These are phyloP conservation scores for Crenichthys baileyi DNA, from an alignment of 2,797 vertebrate genomes.

Conservation along the genomic window DNA sequence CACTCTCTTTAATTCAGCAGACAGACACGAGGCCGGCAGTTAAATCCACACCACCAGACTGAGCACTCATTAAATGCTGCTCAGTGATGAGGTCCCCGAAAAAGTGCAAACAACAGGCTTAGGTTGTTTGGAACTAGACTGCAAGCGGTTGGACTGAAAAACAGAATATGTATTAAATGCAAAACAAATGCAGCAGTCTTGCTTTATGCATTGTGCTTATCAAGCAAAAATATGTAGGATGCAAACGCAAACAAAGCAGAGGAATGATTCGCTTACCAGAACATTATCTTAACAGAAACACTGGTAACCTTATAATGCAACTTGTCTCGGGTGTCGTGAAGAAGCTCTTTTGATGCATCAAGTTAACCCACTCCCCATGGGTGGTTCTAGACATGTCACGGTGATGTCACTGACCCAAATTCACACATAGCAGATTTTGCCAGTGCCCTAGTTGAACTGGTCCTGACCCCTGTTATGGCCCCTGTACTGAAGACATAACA, in stretches of 20 bases:
- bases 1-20: slow-evolving; percentile 40
- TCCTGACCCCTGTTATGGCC: no score
- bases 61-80: slow-evolving; percentile 55
- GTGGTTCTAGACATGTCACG: no score
- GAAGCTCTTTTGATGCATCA: no score
- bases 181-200: not conserved
- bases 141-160: not conserved
- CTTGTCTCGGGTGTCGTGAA: not conserved
- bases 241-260: not conserved
- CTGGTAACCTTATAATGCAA: not conserved
- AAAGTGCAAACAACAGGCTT: slow-evolving; percentile 36
- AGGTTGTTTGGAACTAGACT: slow-evolving; percentile 25
- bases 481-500: no score
- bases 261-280: no score
- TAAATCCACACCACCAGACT: slow-evolving; percentile 51
- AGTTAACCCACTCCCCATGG: no score
- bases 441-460: no score
- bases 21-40: slow-evolving; percentile 44
- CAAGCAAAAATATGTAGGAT: not conserved
- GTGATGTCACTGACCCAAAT: no score
- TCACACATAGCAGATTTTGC: no score
- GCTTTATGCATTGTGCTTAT: not conserved
- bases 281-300: not conserved
- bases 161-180: not conserved
- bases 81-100: slow-evolving; percentile 44